Conservation (phyloP, 2,797 vertebrate genomes). For the Bradypodion ventrale region DNA sequence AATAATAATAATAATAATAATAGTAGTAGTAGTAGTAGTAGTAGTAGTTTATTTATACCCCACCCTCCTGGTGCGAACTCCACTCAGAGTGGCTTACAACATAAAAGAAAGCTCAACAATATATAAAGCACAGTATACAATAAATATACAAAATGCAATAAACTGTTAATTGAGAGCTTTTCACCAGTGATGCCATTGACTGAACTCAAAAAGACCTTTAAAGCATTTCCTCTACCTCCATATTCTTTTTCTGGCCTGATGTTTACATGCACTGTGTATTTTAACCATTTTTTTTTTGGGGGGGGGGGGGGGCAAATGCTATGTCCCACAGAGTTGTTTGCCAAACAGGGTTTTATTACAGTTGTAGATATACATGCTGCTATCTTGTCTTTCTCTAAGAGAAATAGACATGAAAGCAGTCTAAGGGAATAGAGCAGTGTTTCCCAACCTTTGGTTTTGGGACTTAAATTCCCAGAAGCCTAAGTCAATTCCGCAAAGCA, state of each 20-base stretch:
- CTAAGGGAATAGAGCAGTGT: not conserved
- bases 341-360: not conserved
- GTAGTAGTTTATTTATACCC: too few relatives aligned
- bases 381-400: not conserved
- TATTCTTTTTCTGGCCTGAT: not conserved
- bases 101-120: too few relatives aligned
- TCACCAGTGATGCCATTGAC: not conserved
- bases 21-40: too few relatives aligned
- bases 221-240: not conserved
- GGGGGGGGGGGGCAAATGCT: not conserved
- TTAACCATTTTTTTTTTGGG: not conserved
- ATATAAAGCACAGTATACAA: too few relatives aligned
- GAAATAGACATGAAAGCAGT: conserved; percentile 25
- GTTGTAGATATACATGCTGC: conserved; percentile 34
- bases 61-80: not conserved
- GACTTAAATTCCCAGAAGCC: too few relatives aligned
- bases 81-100: too few relatives aligned
- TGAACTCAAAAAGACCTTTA: not conserved
- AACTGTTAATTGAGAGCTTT: not conserved
- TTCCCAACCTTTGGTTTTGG: too few relatives aligned
- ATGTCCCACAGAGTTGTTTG: not conserved
- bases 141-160: too few relatives aligned
- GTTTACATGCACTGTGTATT: not conserved
- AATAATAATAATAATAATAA: too few relatives aligned
- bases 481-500: too few relatives aligned